These are phyloP conservation scores for Strix uralensis DNA, from an alignment of 2,113 vertebrate genomes.

Conservation along the genomic window DNA sequence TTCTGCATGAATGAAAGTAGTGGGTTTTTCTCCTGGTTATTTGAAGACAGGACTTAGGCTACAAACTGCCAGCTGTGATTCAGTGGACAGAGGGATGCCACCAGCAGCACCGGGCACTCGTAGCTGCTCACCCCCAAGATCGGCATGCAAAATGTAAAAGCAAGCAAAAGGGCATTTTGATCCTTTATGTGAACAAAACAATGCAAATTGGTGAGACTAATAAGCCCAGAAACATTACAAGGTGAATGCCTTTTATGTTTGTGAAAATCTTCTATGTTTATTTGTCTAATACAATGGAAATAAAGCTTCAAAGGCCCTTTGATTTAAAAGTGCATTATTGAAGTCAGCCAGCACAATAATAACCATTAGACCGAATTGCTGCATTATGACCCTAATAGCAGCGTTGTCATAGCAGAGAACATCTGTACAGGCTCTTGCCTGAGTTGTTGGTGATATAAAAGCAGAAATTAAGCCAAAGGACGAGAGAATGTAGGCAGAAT, in stretches of 20 bases:
- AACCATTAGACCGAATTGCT: conserved; percentile 29
- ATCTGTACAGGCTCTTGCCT: not conserved
- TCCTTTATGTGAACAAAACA: conserved; percentile 67
- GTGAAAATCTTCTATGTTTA: conserved; percentile 42
- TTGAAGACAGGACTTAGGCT: not conserved
- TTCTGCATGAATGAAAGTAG: not conserved
- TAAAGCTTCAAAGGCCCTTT: conserved; percentile 51
- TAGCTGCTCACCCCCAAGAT: not conserved
- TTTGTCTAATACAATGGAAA: conserved; percentile 54
- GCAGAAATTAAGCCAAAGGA: not conserved
- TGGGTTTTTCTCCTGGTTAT: not conserved
- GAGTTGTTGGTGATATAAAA: not conserved
- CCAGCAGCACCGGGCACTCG: not conserved
- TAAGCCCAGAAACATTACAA: conserved; percentile 44
- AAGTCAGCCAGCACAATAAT: not conserved
- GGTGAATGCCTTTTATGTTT: conserved; percentile 53
- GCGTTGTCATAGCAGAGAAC: not conserved
- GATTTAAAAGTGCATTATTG: conserved; percentile 35
- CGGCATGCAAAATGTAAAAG: not conserved
- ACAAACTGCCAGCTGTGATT: conserved; percentile 7
- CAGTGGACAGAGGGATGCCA: not conserved
- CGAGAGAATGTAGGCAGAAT: not conserved
- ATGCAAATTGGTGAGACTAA: conserved; percentile 56
- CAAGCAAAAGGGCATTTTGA: conserved; percentile 56
- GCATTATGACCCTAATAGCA: not conserved